These are phyloP conservation scores for Fragum fragum DNA, from an alignment of 2,888 invertebrate species.

Conservation along the genomic window DNA sequence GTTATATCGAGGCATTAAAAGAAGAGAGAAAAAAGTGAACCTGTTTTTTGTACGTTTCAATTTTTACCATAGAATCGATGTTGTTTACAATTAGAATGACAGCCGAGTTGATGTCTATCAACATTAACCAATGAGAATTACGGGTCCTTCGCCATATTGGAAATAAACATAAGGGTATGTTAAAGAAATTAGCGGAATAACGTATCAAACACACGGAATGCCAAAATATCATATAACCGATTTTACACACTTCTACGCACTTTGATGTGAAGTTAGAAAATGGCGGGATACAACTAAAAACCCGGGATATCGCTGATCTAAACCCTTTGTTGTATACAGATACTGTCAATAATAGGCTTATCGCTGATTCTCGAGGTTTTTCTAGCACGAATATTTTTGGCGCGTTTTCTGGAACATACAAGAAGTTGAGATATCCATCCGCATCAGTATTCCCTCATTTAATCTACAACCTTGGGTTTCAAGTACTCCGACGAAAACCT, in stretches of 20 bases:
- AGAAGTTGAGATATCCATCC: background rate
- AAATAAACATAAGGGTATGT: slow-evolving; percentile 28
- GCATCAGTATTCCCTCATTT: no score
- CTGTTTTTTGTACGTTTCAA: background rate
- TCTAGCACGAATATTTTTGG: background rate
- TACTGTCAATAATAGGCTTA: slow-evolving; percentile 23
- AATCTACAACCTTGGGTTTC: no score
- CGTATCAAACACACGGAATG: slow-evolving; percentile 26
- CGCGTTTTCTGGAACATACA: background rate
- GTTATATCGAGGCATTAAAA: background rate
- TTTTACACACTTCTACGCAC: slow-evolving; percentile 14
- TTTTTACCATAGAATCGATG: background rate
- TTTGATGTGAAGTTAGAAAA: slow-evolving; percentile 8
- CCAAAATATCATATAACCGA: slow-evolving; percentile 27
- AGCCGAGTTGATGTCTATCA: slow-evolving; percentile 7
- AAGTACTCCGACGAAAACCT: no score
- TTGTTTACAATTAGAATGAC: slow-evolving; percentile 10
- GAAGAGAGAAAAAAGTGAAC: background rate
- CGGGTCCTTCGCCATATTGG: slow-evolving; percentile 13
- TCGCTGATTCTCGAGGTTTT: background rate
- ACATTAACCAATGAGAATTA: background rate
- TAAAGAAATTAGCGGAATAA: slow-evolving; percentile 37
- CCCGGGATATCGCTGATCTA: background rate
- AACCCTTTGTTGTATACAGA: slow-evolving; percentile 12
- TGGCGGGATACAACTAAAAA: slow-evolving; percentile 19